A percentile compares a stretch with the other conserved stretches of the same genome.
These are phyloP conservation scores for Rhamnusium bicolor DNA, from an alignment of 2,888 invertebrate genomes.

Conservation along the genomic window DNA sequence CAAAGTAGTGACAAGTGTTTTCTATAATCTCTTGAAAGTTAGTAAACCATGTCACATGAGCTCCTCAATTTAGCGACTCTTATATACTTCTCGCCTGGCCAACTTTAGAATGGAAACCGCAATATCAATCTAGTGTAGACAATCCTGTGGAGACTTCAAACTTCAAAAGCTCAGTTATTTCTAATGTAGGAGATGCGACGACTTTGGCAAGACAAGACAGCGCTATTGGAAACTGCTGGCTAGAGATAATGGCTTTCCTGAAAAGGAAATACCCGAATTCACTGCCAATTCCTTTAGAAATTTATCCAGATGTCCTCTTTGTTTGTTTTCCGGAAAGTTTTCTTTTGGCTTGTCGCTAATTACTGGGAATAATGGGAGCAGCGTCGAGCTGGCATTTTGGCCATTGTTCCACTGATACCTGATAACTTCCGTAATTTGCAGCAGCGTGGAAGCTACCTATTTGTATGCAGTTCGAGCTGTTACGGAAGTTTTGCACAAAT, in stretches of 20 bases:
- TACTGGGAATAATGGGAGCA: constrained; percentile 41
- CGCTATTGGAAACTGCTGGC: constrained; percentile 27
- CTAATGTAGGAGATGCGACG: constrained; percentile 6
- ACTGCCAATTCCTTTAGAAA: constrained; percentile 34
- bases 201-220: not conserved
- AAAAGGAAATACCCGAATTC: constrained; percentile 34
- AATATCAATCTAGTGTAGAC: constrained; percentile 4
- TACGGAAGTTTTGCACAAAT: not conserved
- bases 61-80: constrained; percentile 9
- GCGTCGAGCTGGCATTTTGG: constrained; percentile 34
- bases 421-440: constrained; percentile 13
- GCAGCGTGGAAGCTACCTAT: constrained; percentile 1
- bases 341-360: constrained; percentile 42
- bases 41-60: constrained; percentile 2
- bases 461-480: constrained; percentile 12
- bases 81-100: constrained; percentile 6
- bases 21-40: constrained; percentile 11
- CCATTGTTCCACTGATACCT: constrained; percentile 36
- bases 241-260: constrained; percentile 32
- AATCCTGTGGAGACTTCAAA: not conserved
- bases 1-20: not conserved
- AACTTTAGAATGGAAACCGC: not conserved
- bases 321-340: constrained; percentile 38
- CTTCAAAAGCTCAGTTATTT: constrained; percentile 2
- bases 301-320: constrained; percentile 38